Conservation (phyloP, 2,888 invertebrate species). For the Eledone cirrhosa region DNA sequence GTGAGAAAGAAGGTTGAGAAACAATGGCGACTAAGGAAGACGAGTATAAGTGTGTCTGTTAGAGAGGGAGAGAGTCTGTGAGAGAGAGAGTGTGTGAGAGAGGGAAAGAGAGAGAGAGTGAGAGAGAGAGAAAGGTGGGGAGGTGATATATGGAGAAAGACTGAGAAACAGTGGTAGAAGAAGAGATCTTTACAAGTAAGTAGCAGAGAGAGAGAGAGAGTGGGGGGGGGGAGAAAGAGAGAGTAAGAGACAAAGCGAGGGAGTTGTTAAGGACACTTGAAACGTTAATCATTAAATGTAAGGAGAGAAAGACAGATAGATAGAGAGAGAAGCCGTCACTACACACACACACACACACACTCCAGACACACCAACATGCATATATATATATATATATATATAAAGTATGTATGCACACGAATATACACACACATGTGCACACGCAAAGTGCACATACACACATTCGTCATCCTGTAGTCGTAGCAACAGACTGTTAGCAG, state of each 20-base stretch:
- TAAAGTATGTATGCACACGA: too few relatives aligned
- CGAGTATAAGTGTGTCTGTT: neutral
- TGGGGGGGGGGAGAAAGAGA: slow-evolving; percentile 22
- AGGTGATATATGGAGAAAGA: neutral
- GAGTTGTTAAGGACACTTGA: neutral
- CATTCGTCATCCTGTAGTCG: too few relatives aligned
- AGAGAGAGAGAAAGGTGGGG: neutral
- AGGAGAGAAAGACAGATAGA: neutral
- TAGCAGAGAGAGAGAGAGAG: neutral
- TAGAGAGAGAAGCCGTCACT: neutral
- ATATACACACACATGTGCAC: too few relatives aligned
- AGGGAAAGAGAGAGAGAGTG: neutral
- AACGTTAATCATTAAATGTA: too few relatives aligned
- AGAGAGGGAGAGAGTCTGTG: slow-evolving; percentile 30
- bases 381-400: too few relatives aligned
- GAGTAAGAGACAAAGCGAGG: neutral
- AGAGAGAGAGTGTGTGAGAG: neutral
- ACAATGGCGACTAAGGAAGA: too few relatives aligned
- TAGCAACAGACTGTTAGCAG: too few relatives aligned
- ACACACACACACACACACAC: too few relatives aligned
- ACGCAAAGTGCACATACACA: too few relatives aligned
- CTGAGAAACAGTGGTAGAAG: neutral
- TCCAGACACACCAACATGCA: too few relatives aligned
- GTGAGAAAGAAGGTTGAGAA: neutral
- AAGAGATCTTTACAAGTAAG: neutral